Base-by-base conservation (phyloP, 2,888 invertebrate species). In the Chloroclysta siterata region DNA sequence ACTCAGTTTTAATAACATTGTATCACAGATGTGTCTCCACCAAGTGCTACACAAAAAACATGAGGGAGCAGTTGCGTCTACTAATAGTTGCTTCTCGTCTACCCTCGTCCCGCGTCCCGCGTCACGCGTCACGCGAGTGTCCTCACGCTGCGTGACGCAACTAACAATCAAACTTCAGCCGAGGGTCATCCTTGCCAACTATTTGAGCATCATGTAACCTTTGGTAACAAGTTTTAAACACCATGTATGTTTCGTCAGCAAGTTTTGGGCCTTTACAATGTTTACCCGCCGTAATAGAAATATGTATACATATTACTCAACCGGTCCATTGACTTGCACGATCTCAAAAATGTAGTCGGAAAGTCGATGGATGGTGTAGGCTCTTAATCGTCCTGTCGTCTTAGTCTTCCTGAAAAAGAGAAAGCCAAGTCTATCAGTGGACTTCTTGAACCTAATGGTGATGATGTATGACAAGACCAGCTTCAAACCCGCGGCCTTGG, bases 51-150 rank as follows among this genome's bases (percentile, higher is more conserved):
- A 53, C 39, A 44, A 13, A 28, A 10, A 36, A 52, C 6, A 39
- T 52, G 51, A 36, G 33, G 14, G 39, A 48, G 39, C 22, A 48
- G 56, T 56, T 22, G 47, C 17, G 48, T 48, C 14, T 28, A 41
- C 41, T 58, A 59, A 58, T 52, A 58, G 52, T 58, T 52, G 51
- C 22, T 46, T 39, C 48, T n/a, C 42, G 51, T 51, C 33, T 17
- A 59, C 52, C 58, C 58, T 52, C 52, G 51, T 51, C 44, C 13
- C 28, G 51, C 29, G 50, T 51, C 57, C 33, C 57, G 51, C 36
- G 52, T 52, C 44, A 50, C 48, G 28, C 41, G 22, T 4, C 22
- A 33, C 39, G 28, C 44, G 17, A 7, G 55, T 39, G 17, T 47
- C 50, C 33, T 52, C 36, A 22, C 52, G 8, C 36, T 6, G 46